These are phyloP conservation scores for Tragulus kanchil DNA, from an alignment of 2,113 vertebrate species.

Conservation along the genomic window DNA sequence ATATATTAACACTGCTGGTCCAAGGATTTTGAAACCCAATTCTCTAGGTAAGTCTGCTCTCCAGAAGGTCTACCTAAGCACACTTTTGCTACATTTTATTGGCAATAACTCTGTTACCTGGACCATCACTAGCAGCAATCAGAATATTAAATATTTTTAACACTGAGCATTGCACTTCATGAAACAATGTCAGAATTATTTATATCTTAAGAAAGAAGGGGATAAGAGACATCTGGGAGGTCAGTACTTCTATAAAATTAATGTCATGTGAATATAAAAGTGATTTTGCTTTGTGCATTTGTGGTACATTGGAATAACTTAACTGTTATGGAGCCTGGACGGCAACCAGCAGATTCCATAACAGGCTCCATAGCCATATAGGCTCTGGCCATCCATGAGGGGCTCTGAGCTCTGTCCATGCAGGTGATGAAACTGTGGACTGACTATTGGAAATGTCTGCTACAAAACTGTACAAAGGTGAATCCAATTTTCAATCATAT, in stretches of 20 bases:
- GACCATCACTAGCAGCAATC: not conserved
- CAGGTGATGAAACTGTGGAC: not conserved
- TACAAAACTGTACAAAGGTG: too few species aligned
- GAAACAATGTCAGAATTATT: not conserved
- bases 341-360: not conserved
- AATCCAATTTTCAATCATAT: not conserved
- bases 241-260: not conserved
- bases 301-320: not conserved
- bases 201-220: not conserved
- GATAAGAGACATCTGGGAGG: not conserved
- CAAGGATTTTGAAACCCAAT: not conserved
- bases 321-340: not conserved
- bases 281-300: too few species aligned
- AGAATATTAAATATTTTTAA: not conserved
- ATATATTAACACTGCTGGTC: not conserved
- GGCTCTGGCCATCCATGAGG: not conserved
- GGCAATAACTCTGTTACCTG: too few species aligned
- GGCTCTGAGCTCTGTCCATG: not conserved
- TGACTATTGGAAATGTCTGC: not conserved
- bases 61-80: not conserved
- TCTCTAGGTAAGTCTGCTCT: not conserved
- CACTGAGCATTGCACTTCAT: not conserved
- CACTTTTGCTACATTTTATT: not conserved
- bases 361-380: fast-evolving
- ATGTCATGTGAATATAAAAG: not conserved